Evolutionary conservation across 2,113 vertebrate genomes (phyloP).

Genomic region (Drymodes brunneopygia): DNA sequence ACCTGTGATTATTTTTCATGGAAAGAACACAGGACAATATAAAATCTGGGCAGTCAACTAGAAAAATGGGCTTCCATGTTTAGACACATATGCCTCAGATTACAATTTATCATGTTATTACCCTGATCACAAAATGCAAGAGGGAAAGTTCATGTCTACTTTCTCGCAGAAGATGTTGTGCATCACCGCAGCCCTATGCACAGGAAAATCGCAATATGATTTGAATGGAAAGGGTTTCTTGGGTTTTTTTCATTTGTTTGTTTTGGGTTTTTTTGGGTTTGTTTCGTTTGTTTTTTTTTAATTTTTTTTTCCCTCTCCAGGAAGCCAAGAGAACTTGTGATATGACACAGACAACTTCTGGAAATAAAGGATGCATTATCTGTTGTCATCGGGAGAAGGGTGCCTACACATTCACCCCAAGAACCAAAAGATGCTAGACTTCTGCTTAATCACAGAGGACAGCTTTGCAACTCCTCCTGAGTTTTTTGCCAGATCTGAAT

Average conservation of each 20-base stretch:
- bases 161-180: background rate
- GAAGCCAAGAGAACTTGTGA: background rate
- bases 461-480: background rate
- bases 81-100: background rate
- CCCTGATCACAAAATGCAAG: background rate
- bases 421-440: background rate
- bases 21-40: background rate
- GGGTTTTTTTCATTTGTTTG: background rate
- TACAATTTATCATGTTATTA: background rate
- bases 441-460: background rate
- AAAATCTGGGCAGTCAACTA: background rate
- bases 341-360: background rate
- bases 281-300: background rate
- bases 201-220: background rate
- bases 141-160: background rate
- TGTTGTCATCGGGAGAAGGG: background rate
- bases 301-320: background rate
- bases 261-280: background rate
- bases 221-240: background rate
- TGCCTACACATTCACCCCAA: background rate
- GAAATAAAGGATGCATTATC: background rate
- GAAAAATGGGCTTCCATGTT: background rate
- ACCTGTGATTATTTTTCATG: conserved; percentile 21
- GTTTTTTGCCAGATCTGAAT: background rate
- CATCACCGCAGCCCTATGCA: background rate